phyloP scores from a whole-genome alignment of 2,797 vertebrate species.

The Hapalemur alaotrensis region DNA sequence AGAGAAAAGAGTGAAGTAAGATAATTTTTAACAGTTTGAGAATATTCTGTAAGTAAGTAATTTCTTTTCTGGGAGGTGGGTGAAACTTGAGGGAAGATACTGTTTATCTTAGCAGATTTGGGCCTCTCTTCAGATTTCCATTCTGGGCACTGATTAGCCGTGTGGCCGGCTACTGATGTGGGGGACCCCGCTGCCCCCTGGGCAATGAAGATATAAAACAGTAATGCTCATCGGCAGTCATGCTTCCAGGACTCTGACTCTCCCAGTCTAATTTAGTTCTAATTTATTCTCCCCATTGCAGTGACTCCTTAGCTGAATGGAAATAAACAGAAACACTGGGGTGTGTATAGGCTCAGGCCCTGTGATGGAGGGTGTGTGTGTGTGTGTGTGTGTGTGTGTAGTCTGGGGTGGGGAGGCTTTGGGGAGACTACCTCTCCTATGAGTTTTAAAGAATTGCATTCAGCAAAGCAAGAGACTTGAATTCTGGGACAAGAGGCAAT shows the following conservation, averaged over 20 bases:
- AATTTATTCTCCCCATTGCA: constrained; percentile 65
- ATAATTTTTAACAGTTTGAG: background rate
- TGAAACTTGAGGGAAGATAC: background rate
- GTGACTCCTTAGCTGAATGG: constrained; percentile 48
- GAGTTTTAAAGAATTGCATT: background rate
- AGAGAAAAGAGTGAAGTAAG: background rate
- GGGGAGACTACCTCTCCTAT: background rate
- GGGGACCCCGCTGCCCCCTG: background rate
- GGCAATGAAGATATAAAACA: constrained; percentile 22
- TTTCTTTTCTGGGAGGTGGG: background rate
- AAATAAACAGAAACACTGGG: constrained; percentile 22
- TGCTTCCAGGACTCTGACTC: constrained; percentile 61
- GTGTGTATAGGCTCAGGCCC: constrained; percentile 1
- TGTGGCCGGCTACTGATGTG: background rate
- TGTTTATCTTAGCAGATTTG: background rate
- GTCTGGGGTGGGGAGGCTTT: background rate
- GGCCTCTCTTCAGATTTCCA: background rate
- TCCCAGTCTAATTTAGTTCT: constrained; percentile 66
- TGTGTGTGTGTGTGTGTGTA: background rate
- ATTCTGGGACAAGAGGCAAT: background rate
- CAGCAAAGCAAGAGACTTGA: background rate
- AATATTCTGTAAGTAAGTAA: background rate
- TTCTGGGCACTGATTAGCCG: background rate
- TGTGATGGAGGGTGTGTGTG: background rate
- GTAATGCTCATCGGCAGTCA: background rate